Evolutionary conservation across 2,797 vertebrate genomes (phyloP).

Genomic region (Erethizon dorsatum): DNA sequence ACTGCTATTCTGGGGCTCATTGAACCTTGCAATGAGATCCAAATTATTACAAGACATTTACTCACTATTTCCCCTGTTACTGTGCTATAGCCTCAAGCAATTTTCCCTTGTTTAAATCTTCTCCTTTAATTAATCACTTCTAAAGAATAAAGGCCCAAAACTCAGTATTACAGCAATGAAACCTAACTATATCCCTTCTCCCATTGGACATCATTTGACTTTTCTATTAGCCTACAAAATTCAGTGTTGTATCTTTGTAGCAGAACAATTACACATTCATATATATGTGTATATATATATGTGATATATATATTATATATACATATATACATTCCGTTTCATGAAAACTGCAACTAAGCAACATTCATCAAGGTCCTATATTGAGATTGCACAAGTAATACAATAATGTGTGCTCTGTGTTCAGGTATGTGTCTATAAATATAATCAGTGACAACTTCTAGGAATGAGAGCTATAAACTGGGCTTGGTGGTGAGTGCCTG

Average conservation of each 20-base stretch:
- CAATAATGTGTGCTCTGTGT: neutral
- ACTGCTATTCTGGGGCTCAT: neutral
- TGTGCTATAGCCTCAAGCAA: neutral
- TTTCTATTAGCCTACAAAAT: neutral
- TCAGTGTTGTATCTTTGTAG: neutral
- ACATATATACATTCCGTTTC: neutral
- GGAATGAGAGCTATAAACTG: neutral
- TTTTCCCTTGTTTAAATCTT: constrained; percentile 50
- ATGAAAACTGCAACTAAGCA: neutral
- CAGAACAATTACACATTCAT: neutral
- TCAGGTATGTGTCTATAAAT: neutral
- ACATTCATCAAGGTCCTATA: neutral
- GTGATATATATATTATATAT: neutral
- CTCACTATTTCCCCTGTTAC: neutral
- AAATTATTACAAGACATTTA: constrained; percentile 54
- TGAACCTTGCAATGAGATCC: constrained; percentile 50
- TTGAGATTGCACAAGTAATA: neutral
- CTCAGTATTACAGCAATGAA: neutral
- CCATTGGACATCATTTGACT: constrained; percentile 28
- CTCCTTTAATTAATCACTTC: constrained; percentile 26
- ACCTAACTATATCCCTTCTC: neutral
- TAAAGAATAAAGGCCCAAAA: neutral
- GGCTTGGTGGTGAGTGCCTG: neutral
- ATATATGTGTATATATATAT: neutral
- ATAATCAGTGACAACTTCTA: neutral